Conservation (phyloP, 2,113 vertebrate species). For the Tyrannus savana region DNA sequence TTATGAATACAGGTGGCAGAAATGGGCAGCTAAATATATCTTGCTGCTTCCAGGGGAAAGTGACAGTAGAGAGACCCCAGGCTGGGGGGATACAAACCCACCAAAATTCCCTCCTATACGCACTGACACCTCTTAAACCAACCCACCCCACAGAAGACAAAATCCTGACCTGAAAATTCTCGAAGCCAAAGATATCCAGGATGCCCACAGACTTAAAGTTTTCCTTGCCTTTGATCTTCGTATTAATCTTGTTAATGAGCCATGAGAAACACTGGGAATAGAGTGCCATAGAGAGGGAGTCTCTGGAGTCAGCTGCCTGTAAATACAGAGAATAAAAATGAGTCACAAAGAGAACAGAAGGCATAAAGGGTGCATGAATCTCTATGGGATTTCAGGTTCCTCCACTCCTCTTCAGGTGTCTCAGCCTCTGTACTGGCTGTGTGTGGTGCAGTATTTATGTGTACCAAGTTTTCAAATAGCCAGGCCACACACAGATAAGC, state of each 20-base stretch:
- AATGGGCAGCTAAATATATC: neutral
- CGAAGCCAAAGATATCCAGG: conserved; percentile 93
- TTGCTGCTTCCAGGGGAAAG: neutral
- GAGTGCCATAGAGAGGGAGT: conserved; percentile 91
- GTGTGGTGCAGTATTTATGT: neutral
- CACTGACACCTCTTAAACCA: neutral
- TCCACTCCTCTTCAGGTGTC: neutral
- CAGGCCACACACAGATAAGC: neutral
- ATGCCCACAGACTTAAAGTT: conserved; percentile 96
- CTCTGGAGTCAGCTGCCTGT: conserved; percentile 89
- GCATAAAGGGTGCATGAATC: neutral
- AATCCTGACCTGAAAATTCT: conserved; percentile 88
- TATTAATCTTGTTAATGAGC: conserved; percentile 91
- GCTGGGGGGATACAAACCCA: neutral
- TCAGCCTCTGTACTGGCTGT: neutral
- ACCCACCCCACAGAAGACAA: neutral
- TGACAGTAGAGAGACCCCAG: neutral
- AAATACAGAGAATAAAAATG: neutral
- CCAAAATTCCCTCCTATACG: neutral
- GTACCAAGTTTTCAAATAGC: neutral
- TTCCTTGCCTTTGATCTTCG: conserved; percentile 88
- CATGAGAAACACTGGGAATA: conserved; percentile 94
- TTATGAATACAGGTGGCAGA: neutral
- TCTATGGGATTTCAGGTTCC: neutral
- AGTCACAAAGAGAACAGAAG: neutral